These are phyloP conservation scores for Hypomesus transpacificus DNA, from an alignment of 2,113 vertebrate species.

Conservation along the genomic window DNA sequence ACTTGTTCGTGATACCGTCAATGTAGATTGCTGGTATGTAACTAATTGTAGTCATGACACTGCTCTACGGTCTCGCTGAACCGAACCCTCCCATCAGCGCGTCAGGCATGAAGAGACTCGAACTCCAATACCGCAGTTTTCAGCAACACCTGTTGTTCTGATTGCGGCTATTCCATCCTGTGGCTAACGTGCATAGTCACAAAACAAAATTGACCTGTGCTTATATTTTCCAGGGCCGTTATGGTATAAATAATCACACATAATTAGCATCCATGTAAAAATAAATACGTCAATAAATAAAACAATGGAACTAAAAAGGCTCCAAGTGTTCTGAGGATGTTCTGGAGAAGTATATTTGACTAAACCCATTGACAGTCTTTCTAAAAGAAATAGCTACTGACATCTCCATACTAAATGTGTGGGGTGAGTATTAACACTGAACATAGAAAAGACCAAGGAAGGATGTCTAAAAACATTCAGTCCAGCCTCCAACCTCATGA, in stretches of 20 bases:
- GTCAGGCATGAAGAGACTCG: background rate
- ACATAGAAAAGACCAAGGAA: constrained; percentile 2
- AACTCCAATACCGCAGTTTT: constrained; percentile 7
- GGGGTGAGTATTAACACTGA: constrained; percentile 39
- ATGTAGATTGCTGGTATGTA: no score
- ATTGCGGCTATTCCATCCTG: constrained; percentile 48
- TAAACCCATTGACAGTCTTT: constrained; percentile 11
- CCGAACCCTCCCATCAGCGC: no score
- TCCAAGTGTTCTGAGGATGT: constrained; percentile 27
- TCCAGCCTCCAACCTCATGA: background rate
- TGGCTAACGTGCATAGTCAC: constrained; percentile 11
- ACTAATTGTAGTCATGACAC: no score
- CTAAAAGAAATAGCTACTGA: constrained; percentile 34
- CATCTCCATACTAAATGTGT: constrained; percentile 28
- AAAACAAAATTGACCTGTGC: background rate
- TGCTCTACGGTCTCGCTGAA: no score
- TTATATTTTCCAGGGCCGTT: constrained; percentile 33
- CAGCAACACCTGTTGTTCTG: constrained; percentile 19
- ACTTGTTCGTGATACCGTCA: no score
- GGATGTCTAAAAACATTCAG: background rate
- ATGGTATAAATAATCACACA: constrained; percentile 68
- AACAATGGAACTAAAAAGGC: constrained; percentile 51
- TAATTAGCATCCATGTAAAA: constrained; percentile 57
- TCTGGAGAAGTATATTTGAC: constrained; percentile 10
- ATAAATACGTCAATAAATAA: constrained; percentile 75